Conservation (phyloP, 2,888 invertebrate genomes). For the Agrotis segetum region DNA sequence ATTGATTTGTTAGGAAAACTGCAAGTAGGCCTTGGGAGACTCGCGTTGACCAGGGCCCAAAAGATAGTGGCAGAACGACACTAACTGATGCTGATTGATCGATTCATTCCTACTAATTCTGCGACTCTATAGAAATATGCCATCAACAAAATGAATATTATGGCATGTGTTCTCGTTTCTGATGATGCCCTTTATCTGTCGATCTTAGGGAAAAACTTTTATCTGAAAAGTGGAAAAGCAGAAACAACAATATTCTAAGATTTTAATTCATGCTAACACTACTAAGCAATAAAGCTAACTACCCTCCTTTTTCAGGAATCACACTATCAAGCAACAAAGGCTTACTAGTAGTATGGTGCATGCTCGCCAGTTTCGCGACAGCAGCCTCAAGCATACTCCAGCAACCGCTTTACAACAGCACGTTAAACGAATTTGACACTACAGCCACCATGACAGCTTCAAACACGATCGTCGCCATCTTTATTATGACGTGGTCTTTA, state of each 20-base stretch:
- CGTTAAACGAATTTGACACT: slow-evolving; percentile 86
- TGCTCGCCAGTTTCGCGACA: slow-evolving; percentile 84
- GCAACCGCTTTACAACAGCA: slow-evolving; percentile 84
- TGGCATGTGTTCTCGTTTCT: not conserved
- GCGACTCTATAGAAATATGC: not conserved
- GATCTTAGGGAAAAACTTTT: too few relatives aligned
- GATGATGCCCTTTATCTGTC: too few relatives aligned
- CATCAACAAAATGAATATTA: too few relatives aligned
- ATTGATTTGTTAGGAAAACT: not conserved
- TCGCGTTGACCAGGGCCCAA: too few relatives aligned
- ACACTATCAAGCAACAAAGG: slow-evolving; percentile 80
- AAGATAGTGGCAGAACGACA: not conserved
- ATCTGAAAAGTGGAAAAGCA: not conserved
- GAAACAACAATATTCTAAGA: not conserved
- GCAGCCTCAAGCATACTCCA: slow-evolving; percentile 83
- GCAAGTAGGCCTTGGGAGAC: not conserved
- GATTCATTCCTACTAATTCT: not conserved
- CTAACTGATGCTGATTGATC: not conserved
- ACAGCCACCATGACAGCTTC: slow-evolving; percentile 86
- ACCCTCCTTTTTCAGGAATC: slow-evolving; percentile 74
- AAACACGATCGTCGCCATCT: slow-evolving; percentile 81
- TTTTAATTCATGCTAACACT: not conserved
- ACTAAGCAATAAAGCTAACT: not conserved
- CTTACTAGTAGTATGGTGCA: slow-evolving; percentile 85
- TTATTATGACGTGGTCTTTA: slow-evolving; percentile 82